phyloP scores from a whole-genome alignment of 1,140 invertebrate genomes.

The Ceratosolen solmsi region DNA sequence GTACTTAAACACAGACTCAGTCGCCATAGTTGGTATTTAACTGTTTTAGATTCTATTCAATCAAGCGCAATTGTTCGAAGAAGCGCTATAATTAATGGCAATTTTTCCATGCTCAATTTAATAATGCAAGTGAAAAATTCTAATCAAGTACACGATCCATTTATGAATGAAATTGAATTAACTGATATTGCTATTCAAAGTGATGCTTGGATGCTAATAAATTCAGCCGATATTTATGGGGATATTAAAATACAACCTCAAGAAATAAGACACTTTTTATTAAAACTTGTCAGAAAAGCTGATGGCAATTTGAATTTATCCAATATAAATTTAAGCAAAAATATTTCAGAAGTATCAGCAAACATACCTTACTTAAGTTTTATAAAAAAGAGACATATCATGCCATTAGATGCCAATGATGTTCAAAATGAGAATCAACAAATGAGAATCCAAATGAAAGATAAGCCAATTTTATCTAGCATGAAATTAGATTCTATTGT shows the following conservation, averaged over 20 bases:
- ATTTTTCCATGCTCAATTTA: constrained; percentile 75
- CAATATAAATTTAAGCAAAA: constrained; percentile 64
- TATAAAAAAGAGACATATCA: constrained; percentile 62
- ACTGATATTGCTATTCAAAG: constrained; percentile 76
- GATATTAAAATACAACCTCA: constrained; percentile 71
- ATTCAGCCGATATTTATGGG: constrained; percentile 63
- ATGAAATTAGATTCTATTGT: constrained; percentile 65
- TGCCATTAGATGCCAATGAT: constrained; percentile 55
- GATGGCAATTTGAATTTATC: constrained; percentile 62
- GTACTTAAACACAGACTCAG: constrained; percentile 77
- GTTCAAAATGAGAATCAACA: constrained; percentile 53
- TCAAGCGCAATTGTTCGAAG: constrained; percentile 74
- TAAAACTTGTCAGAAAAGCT: constrained; percentile 68
- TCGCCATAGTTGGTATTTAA: constrained; percentile 80
- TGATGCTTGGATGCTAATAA: constrained; percentile 72
- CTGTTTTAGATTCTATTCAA: constrained; percentile 80
- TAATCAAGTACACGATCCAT: constrained; percentile 77
- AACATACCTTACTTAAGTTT: constrained; percentile 65
- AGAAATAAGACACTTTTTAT: constrained; percentile 73
- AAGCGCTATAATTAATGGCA: constrained; percentile 72
- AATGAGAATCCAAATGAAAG: constrained; percentile 43
- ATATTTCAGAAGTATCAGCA: constrained; percentile 35
- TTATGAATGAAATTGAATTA: constrained; percentile 77
- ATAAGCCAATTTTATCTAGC: constrained; percentile 51
- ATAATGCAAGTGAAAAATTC: constrained; percentile 79